phyloP scores from a whole-genome alignment of 2,888 invertebrate species.

The Nephrotoma appendiculata region DNA sequence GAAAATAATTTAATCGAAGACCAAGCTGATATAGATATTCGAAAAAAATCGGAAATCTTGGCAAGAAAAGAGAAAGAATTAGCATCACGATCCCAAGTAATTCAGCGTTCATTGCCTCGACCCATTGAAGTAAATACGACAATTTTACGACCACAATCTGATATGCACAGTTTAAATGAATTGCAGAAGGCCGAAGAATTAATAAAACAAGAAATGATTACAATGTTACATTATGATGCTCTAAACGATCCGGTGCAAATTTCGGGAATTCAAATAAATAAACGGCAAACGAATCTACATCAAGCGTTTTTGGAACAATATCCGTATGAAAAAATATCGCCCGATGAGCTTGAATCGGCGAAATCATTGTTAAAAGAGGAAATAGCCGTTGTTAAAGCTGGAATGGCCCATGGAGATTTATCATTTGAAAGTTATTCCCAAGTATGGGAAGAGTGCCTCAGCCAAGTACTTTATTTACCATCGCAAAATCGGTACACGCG shows the following conservation, averaged over 20 bases:
- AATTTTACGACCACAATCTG: conserved; percentile 61
- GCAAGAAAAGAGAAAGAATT: conserved; percentile 43
- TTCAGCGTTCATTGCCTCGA: conserved; percentile 72
- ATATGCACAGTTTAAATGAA: conserved; percentile 65
- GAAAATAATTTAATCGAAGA: conserved; percentile 51
- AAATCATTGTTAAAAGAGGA: conserved; percentile 55
- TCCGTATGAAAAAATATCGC: conserved; percentile 60
- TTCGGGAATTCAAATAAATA: conserved; percentile 16
- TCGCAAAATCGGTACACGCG: conserved; percentile 86
- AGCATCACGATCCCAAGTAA: conserved; percentile 66
- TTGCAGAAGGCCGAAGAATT: conserved; percentile 92
- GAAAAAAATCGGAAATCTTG: conserved; percentile 50
- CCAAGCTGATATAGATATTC: conserved; percentile 72
- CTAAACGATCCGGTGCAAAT: conserved; percentile 52
- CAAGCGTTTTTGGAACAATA: conserved; percentile 67
- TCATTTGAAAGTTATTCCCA: conserved; percentile 83
- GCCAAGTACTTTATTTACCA: conserved; percentile 83
- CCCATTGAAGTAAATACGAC: conserved; percentile 74
- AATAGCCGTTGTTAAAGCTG: conserved; percentile 78
- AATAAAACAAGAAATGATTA: conserved; percentile 91
- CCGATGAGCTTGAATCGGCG: conserved; percentile 52
- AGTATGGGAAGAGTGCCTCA: conserved; percentile 94
- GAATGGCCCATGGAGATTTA: conserved; percentile 92
- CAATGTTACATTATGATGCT: conserved; percentile 86
- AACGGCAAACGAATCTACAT: conserved; percentile 31